Evolutionary conservation across 64 coral and sea anemone genomes (phyloP), one percentile per base, ranked within the genome.

Genomic region (Trachythela sp.): DNA sequence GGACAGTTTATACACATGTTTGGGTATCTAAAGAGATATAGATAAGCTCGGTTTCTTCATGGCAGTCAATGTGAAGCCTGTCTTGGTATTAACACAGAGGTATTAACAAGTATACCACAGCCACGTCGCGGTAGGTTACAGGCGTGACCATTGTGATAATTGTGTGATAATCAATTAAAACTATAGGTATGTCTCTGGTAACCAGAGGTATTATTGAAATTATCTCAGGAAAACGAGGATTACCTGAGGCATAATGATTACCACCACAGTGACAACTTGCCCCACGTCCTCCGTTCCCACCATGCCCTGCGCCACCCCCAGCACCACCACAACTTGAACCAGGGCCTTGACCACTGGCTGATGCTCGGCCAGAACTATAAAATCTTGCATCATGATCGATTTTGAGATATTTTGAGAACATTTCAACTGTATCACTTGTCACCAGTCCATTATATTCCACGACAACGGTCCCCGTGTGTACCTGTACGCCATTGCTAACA

Each of bases 291-390:
- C 95, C 95, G 2, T 9, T 20, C 20, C 95, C 95, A 29, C 90
- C 95, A 90, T 97, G 95, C 18, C 95, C 95, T 7, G 95, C 95
- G 8, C 95, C 95, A 83, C 89, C 90, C 36, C 72, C 67, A 31
- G 85, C 32, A 50, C 95, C 92, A 36, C 64, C 54, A 51, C 88
- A 36, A 3, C 2, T 41, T 15, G 68, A 30, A 67, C 95, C 95
- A 59, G 88, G 90, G 2, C 95, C 95, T 40, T 86, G 68, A n/a
- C 18, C 33, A 20, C 72, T 37, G 27, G 77, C 14, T 90, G 90
- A 94, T 26, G 92, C 95, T 84, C 76, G 72, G 3, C 80, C 48
- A 43, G 92, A 90, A 14, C 87, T 85, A 68, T 97, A 92, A 10
- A 90, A 49, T 48, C 36, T 84, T 48, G 95, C 88, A 51, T 97